A percentile compares a stretch with the other conserved stretches of the same genome.
phyloP scores from a whole-genome alignment of 1,140 invertebrate species.

The Drosophila guanche region DNA sequence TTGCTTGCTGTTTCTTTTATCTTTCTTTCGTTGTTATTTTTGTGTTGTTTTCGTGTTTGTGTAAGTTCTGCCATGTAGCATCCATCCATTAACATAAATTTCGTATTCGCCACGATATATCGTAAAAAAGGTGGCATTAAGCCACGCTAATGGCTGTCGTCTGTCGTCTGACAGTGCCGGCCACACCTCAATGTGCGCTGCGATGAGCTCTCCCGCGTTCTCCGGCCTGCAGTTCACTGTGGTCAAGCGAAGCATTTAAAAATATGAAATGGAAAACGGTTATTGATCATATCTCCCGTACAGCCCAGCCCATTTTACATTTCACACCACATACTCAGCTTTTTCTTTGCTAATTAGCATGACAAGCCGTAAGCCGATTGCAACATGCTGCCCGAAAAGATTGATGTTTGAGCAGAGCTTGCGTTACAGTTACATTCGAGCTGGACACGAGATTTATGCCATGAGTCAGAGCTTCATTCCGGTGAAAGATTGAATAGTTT shows the following conservation, averaged over 20 bases:
- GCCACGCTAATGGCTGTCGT: conserved; percentile 52
- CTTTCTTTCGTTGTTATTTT: conserved; percentile 35
- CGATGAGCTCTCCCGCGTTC: conserved; percentile 6
- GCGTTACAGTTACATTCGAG: not conserved
- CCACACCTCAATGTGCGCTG: conserved; percentile 47
- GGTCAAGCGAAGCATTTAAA: conserved; percentile 28
- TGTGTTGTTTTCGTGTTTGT: conserved; percentile 43
- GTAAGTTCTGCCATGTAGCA: conserved; percentile 43
- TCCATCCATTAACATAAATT: conserved; percentile 63
- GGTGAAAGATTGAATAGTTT: conserved; percentile 79
- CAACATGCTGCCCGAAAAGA: conserved; percentile 29
- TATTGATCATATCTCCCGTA: conserved; percentile 17
- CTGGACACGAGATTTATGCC: not conserved
- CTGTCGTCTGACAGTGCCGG: conserved; percentile 31
- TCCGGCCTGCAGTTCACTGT: conserved; percentile 18
- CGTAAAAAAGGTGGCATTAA: conserved; percentile 56
- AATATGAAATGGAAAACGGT: conserved; percentile 12
- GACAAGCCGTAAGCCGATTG: conserved; percentile 44
- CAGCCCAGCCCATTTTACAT: not conserved
- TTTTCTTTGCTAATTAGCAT: conserved; percentile 54
- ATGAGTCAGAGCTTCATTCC: conserved; percentile 53
- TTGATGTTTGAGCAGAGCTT: conserved; percentile 35
- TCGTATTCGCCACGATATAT: conserved; percentile 58
- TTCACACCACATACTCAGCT: not conserved
- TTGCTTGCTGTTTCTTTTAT: conserved; percentile 16